Percentiles rank a stretch among this genome's conserved stretches.
These are phyloP conservation scores for Nyctereutes procyonoides DNA, from an alignment of 2,113 vertebrate species.

Conservation along the genomic window DNA sequence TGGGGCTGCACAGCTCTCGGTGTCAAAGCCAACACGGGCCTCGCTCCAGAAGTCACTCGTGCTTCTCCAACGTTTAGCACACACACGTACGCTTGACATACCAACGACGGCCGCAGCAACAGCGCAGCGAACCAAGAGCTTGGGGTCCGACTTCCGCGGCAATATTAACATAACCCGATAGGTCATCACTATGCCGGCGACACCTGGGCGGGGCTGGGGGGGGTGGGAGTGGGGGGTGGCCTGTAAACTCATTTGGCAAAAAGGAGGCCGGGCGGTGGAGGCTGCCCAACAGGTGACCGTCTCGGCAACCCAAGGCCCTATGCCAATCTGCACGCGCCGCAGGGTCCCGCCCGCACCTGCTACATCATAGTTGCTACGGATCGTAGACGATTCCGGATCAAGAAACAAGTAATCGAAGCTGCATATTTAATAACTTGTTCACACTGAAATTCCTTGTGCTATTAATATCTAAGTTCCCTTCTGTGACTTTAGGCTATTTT, in stretches of 20 bases:
- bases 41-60: conserved; percentile 26
- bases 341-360: conserved; percentile 20
- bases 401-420: conserved; percentile 75
- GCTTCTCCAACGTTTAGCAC: conserved; percentile 47
- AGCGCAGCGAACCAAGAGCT: not conserved
- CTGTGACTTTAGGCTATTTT: conserved; percentile 84
- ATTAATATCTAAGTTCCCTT: conserved; percentile 83
- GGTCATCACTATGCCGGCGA: not conserved
- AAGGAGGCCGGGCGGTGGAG: not conserved
- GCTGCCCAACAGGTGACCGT: conserved; percentile 5
- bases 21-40: not conserved
- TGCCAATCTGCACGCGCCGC: not conserved
- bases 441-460: conserved; percentile 75
- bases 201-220: not conserved
- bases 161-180: not conserved
- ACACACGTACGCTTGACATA: conserved; percentile 39
- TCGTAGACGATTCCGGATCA: conserved; percentile 60
- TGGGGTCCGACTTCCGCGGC: not conserved
- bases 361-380: not conserved
- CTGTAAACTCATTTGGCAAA: not conserved
- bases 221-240: rapidly evolving
- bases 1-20: not conserved
- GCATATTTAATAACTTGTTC: conserved; percentile 74
- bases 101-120: conserved; percentile 77
- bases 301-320: not conserved